These are phyloP conservation scores for Scaptomyza parva DNA, from an alignment of 2,888 invertebrate species.

Conservation along the genomic window DNA sequence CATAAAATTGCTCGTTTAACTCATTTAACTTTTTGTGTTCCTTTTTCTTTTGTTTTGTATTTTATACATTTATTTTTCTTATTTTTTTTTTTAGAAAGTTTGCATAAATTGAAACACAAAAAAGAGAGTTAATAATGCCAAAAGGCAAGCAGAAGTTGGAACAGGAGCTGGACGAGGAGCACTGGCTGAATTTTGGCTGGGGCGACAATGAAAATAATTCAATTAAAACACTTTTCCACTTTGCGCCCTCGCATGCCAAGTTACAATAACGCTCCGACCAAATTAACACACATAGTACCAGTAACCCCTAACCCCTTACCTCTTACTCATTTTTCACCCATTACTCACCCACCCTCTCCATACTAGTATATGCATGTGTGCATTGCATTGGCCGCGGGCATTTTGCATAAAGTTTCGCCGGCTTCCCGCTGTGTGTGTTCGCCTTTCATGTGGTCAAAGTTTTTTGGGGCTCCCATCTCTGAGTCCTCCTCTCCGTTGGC, in stretches of 20 bases:
- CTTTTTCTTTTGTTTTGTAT: constrained; percentile 38
- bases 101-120: constrained; percentile 74
- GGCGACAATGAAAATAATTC: constrained; percentile 83
- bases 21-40: constrained; percentile 78
- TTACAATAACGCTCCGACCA: constrained; percentile 82
- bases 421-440: constrained; percentile 39
- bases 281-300: constrained; percentile 73
- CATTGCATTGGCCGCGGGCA: constrained; percentile 67
- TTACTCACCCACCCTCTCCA: background rate
- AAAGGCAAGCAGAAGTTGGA: constrained; percentile 39
- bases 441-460: constrained; percentile 73
- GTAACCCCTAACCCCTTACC: background rate
- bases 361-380: constrained; percentile 35
- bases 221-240: constrained; percentile 84
- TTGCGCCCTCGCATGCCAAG: constrained; percentile 79
- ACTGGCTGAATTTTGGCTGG: constrained; percentile 37
- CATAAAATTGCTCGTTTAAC: constrained; percentile 82
- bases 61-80: constrained; percentile 25
- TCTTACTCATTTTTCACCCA: no score
- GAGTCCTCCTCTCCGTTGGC: constrained; percentile 28
- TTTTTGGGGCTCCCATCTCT: constrained; percentile 37
- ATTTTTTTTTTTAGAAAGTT: constrained; percentile 58
- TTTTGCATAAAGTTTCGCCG: constrained; percentile 66
- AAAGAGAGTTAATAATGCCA: constrained; percentile 65
- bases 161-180: no score